These are phyloP conservation scores for Hypsopygia costalis DNA, from an alignment of 2,888 invertebrate genomes.

Conservation along the genomic window DNA sequence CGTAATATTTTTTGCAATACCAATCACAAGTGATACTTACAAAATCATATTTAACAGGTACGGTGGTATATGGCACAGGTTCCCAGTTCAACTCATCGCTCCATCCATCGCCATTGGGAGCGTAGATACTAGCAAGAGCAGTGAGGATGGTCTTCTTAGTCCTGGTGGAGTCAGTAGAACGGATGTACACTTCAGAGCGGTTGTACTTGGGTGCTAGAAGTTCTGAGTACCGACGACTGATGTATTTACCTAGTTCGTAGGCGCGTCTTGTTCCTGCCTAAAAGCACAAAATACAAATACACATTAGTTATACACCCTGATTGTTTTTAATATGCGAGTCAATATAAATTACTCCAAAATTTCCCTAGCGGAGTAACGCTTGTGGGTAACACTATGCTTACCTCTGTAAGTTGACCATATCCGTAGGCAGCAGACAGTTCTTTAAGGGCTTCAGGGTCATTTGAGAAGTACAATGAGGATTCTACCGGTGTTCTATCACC, in stretches of 20 bases:
- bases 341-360: too few species aligned
- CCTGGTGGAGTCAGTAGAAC: conserved; percentile 45
- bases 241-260: conserved; percentile 18
- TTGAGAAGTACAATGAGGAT: conserved; percentile 15
- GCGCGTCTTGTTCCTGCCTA: conserved; percentile 9
- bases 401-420: conserved; percentile 41
- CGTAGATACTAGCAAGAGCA: conserved; percentile 39
- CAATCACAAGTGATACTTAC: conserved; percentile 42
- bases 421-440: conserved; percentile 28
- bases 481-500: conserved; percentile 38
- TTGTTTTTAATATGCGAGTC: too few species aligned
- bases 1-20: too few species aligned
- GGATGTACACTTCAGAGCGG: conserved; percentile 33
- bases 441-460: conserved; percentile 21
- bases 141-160: conserved; percentile 44
- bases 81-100: conserved; percentile 35
- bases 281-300: background rate
- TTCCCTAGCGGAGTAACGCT: too few species aligned
- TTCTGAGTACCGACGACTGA: conserved; percentile 17
- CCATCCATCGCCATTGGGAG: conserved; percentile 28
- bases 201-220: conserved; percentile 16
- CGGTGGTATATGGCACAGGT: conserved; percentile 42
- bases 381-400: too few species aligned
- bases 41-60: conserved; percentile 34
- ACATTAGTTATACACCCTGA: too few species aligned